Evolutionary conservation across 2,113 vertebrate species (phyloP).

Genomic region (Aleadryas rufinucha): DNA sequence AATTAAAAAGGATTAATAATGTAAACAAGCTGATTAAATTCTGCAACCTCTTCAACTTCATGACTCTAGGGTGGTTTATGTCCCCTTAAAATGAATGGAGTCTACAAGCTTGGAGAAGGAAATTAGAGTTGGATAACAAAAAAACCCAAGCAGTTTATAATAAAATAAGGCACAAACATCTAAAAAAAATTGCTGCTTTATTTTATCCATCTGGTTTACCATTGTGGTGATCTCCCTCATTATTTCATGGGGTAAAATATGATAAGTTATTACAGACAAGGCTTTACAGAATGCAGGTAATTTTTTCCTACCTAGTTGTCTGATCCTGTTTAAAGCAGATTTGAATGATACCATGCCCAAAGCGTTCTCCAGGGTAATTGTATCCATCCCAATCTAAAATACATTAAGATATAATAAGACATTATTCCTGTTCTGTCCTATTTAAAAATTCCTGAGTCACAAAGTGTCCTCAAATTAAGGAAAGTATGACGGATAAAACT

Average conservation of each 20-base stretch:
- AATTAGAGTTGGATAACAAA: not conserved
- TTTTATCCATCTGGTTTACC: not conserved
- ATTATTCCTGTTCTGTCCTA: not conserved
- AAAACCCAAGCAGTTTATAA: not conserved
- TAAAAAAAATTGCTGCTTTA: not conserved
- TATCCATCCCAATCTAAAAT: not conserved
- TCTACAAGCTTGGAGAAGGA: not conserved
- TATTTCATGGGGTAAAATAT: not conserved
- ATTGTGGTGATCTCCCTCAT: not conserved
- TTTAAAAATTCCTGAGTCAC: not conserved
- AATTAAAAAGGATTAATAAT: slow-evolving; percentile 36
- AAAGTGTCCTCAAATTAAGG: not conserved
- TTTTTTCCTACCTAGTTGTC: not conserved
- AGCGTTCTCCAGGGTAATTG: not conserved
- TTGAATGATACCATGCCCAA: not conserved
- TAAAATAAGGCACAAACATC: not conserved
- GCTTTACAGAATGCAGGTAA: not conserved
- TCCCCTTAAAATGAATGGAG: not conserved
- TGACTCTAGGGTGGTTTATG: slow-evolving; percentile 1
- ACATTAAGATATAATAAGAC: not conserved
- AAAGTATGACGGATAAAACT: not conserved
- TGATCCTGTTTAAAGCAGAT: not conserved
- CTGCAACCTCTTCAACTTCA: slow-evolving; percentile 1
- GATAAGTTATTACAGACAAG: not conserved
- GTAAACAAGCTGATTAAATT: slow-evolving; percentile 49